Percentiles rank a stretch among this genome's conserved stretches.
Conservation (phyloP, 2,113 vertebrate species). For the Tupaia tana region DNA sequence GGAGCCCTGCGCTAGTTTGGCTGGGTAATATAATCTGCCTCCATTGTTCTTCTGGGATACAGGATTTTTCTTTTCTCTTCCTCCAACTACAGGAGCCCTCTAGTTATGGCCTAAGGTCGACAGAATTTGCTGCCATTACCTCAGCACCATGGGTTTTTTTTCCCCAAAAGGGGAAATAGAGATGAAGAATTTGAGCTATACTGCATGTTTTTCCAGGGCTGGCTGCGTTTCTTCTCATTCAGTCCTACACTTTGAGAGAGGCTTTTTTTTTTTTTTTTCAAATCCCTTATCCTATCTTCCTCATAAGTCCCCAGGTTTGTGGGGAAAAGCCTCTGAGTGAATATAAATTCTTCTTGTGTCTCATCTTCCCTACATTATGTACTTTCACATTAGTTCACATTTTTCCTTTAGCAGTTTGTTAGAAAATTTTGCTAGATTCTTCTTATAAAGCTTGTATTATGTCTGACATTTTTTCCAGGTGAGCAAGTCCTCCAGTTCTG, state of each 20-base stretch:
- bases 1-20: not conserved
- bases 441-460: not conserved
- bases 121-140: not conserved
- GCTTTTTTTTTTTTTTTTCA: not conserved
- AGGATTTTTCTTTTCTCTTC: not conserved
- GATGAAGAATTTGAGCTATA: not conserved
- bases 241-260: not conserved
- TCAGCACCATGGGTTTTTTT: not conserved
- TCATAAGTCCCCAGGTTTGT: not conserved
- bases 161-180: not conserved
- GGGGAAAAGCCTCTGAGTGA: not conserved
- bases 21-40: not conserved
- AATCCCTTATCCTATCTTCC: not conserved
- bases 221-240: not conserved
- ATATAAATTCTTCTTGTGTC: not conserved
- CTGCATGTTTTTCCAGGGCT: not conserved
- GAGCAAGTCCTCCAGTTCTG: not conserved
- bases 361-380: not conserved
- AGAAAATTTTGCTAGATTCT: not conserved
- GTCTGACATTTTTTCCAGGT: not conserved
- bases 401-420: not conserved
- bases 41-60: not conserved
- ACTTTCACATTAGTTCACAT: not conserved
- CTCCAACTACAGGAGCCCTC: not conserved
- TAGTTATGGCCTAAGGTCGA: not conserved